Percentiles rank a stretch among this genome's conserved stretches.
Evolutionary conservation across 2,113 vertebrate species (phyloP).

Genomic region (Prolemur simus): DNA sequence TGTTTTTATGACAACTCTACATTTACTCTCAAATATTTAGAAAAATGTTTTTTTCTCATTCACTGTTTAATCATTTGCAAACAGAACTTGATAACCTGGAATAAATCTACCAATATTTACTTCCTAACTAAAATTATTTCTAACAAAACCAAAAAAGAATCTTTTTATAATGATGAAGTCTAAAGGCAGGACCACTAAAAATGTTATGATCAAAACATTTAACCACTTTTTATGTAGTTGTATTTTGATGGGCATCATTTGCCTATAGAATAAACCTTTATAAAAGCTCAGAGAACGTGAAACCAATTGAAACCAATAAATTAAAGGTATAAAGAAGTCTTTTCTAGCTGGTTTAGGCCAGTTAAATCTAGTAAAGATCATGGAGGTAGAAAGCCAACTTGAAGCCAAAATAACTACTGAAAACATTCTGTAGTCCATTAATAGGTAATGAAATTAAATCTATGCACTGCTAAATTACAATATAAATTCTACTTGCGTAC

Average conservation of each 20-base stretch:
- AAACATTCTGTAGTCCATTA: constrained; percentile 36
- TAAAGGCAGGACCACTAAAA: constrained; percentile 5
- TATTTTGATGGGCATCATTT: constrained; percentile 9
- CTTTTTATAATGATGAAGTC: neutral
- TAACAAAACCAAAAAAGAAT: neutral
- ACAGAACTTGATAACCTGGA: constrained; percentile 28
- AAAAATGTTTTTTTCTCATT: neutral
- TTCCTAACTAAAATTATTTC: constrained; percentile 32
- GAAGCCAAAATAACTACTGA: constrained; percentile 58
- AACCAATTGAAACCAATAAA: constrained; percentile 26
- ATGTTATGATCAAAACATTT: neutral
- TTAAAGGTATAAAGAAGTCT: neutral
- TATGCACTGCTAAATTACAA: constrained; percentile 20
- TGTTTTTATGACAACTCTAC: neutral
- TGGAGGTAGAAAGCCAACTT: constrained; percentile 53
- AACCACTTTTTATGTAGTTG: constrained; percentile 9
- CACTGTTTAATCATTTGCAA: neutral
- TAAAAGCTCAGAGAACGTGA: constrained; percentile 16
- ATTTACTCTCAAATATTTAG: neutral
- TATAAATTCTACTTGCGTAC: constrained; percentile 41
- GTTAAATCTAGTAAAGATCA: constrained; percentile 67
- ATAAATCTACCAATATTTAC: constrained; percentile 33
- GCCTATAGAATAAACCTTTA: neutral
- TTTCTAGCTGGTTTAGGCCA: constrained; percentile 26
- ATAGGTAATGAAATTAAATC: constrained; percentile 49